Evolutionary conservation across 2,113 vertebrate species (phyloP).

Genomic region (Oreotrochilus melanogaster): DNA sequence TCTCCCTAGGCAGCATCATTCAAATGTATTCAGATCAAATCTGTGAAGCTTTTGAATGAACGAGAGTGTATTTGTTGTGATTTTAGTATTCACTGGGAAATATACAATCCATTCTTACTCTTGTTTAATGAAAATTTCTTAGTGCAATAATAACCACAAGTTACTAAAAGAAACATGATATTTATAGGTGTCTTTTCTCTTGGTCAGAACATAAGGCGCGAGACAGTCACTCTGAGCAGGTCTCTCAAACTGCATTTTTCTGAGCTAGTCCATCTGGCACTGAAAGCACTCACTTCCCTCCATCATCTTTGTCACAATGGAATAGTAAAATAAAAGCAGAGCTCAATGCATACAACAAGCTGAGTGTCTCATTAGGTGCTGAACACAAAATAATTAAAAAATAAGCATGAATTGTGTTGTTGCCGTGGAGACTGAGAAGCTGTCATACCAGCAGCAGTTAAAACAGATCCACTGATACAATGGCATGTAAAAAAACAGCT

Average conservation of each 20-base stretch:
- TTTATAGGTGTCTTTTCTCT: not conserved
- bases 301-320: not conserved
- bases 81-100: not conserved
- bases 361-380: not conserved
- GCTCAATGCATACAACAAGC: not conserved
- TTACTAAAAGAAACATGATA: not conserved
- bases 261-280: not conserved
- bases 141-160: not conserved
- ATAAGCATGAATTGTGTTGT: not conserved
- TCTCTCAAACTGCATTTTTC: not conserved
- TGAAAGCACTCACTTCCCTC: not conserved
- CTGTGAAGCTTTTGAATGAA: not conserved
- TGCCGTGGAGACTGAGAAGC: not conserved
- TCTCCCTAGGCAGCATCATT: not conserved
- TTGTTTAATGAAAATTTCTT: not conserved
- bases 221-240: not conserved
- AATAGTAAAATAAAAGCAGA: accelerated
- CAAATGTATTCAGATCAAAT: not conserved
- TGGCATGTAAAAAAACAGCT: not conserved
- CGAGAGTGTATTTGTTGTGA: not conserved
- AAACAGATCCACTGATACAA: not conserved
- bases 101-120: not conserved
- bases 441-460: not conserved
- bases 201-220: not conserved
- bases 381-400: not conserved